These are phyloP conservation scores for Dasyornis broadbenti DNA, from an alignment of 2,113 vertebrate species.

Conservation along the genomic window DNA sequence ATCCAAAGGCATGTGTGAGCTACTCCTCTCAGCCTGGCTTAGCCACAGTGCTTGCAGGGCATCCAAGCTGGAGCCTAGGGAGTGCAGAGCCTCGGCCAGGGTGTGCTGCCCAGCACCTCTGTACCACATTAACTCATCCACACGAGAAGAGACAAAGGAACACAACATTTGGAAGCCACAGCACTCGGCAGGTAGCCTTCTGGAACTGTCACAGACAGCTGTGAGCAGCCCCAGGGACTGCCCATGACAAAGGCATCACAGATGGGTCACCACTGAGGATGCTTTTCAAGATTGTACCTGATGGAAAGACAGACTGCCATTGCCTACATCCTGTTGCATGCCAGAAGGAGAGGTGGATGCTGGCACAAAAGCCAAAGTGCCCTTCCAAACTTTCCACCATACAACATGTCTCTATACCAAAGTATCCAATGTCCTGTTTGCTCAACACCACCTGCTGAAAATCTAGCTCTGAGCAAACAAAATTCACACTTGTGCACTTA, in stretches of 20 bases:
- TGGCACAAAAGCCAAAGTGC: neutral
- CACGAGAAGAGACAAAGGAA: neutral
- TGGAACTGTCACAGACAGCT: neutral
- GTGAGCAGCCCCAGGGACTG: neutral
- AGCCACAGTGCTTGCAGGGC: neutral
- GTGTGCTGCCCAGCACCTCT: neutral
- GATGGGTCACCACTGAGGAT: neutral
- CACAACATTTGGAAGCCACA: neutral
- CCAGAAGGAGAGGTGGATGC: neutral
- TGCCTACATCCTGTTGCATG: neutral
- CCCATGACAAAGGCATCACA: neutral
- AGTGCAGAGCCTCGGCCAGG: neutral
- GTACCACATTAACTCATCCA: neutral
- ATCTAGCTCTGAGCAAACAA: neutral
- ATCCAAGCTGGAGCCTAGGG: accelerated
- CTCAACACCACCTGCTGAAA: neutral
- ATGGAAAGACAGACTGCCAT: neutral
- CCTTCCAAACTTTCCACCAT: neutral
- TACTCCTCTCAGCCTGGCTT: neutral
- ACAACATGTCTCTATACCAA: neutral
- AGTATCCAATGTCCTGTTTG: neutral
- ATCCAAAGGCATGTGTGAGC: neutral
- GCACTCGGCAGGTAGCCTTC: neutral
- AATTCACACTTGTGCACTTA: neutral
- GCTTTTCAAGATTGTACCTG: neutral